Base-by-base conservation (phyloP, 2,888 invertebrate species). In the Acleris laterana region DNA sequence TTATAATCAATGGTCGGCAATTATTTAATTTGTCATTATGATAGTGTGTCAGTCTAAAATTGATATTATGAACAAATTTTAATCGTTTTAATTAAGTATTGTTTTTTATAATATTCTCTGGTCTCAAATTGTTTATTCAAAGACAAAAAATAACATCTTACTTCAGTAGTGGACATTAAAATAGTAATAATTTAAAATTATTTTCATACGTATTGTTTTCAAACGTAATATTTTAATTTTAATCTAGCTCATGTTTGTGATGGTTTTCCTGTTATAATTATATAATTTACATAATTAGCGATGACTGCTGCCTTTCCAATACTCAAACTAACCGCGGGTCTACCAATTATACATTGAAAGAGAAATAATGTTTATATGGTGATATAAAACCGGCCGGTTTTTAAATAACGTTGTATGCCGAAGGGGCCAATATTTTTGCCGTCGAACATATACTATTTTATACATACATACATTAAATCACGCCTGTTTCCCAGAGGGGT, bases 121-220 rank as follows among this genome's bases (percentile, higher is more conserved):
- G 63, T 64, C 58, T 64, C 59, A 64, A 64, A 64, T 38, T 38
- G 78, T 79, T 73, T 20, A 20, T 49, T 49, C 62, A 62, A 62
- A 38, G 46, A 19, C 7, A 13, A 1, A 32, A 32, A 32, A 32
- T 32, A 32, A 9, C 32, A 9, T 32, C 32, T 32, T 32, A 9
- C 32, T 32, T 32, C 9, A 32, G 9, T 32, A 32, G 9, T 32
- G 32, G 32, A 32, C 32, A 32, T 32, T 32, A 9, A 32, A 13
- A 13, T 13, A 13, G 9, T 38, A 13, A 57, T 16, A n/a, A n/a
- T 74, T 74, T 71, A 62, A 56, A 46, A 46, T 6, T 13, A 22
- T 56, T 61, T 49, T 53, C 50, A 20, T 49, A 42, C 46, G 46
- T 48, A 22, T 25, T 25, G 44, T 11, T 25, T 57, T 17, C 46